These are phyloP conservation scores for Picus viridis DNA, from an alignment of 2,797 vertebrate species.

Conservation along the genomic window DNA sequence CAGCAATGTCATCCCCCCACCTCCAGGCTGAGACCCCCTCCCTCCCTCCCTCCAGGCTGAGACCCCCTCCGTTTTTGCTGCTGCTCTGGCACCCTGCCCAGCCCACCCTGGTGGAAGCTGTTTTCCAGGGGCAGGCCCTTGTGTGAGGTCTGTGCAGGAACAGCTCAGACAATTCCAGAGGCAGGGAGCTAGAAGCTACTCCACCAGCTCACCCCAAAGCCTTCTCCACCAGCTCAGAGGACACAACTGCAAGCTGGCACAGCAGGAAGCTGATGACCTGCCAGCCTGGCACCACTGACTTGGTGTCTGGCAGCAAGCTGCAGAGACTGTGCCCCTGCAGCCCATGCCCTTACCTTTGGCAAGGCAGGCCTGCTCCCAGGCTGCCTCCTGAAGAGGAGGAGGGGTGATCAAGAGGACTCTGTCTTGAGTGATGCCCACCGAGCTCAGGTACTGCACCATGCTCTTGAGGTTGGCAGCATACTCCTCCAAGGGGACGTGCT, in stretches of 20 bases:
- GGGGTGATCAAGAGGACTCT: slow-evolving; percentile 90
- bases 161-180: background rate
- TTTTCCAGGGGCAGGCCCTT: background rate
- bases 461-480: slow-evolving; percentile 85
- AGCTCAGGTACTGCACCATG: slow-evolving; percentile 83
- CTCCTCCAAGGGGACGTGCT: slow-evolving; percentile 90
- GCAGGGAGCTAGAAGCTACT: background rate
- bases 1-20: too few relatives aligned
- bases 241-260: background rate
- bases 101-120: background rate
- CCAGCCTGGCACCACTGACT: background rate
- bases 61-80: too few relatives aligned
- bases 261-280: rapidly evolving
- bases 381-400: slow-evolving; percentile 86
- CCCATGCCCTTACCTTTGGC: slow-evolving; percentile 81
- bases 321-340: background rate
- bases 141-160: background rate
- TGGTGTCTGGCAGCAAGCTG: background rate
- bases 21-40: background rate
- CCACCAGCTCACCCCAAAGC: background rate
- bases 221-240: background rate
- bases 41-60: too few relatives aligned
- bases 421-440: slow-evolving; percentile 79
- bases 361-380: slow-evolving; percentile 90
- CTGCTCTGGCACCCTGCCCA: background rate